Base-by-base conservation (phyloP, 2,113 vertebrate species). In the Rhea americana region DNA sequence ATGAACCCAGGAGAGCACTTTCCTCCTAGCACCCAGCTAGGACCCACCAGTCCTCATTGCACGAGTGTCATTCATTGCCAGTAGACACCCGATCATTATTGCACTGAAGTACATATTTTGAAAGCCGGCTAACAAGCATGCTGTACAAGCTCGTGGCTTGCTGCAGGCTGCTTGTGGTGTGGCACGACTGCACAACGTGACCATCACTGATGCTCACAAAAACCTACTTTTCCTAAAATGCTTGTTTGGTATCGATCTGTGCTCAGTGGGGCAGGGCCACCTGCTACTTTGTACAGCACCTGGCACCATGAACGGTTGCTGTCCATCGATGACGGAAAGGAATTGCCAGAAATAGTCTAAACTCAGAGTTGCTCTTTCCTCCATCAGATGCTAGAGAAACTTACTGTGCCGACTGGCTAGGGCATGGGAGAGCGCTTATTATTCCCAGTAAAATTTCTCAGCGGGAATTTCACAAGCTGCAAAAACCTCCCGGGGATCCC, bases 401-500 rank as follows among this genome's bases (percentile, higher is more conserved):
- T 70, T 85, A 39, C 62, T 71, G 10, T 0, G 0, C 47, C 51
- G 79, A 56, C 43, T 0, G 0, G 5, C 41, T 91, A 0, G 1
- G 50, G 62, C 67, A 77, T 48, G 25, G 37, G 62, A 93, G 30
- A 82, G 83, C 74, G 89, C 61, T 91, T 89, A 18, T 78, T 91
- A 51, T 48, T 91, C 65, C 10, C 51, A 75, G 53, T 48, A 75
- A 68, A 93, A 84, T 82, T 84, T 2, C 5, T 61, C 73, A 47
- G n/a, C 71, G 81, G 81, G 87, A 78, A 89, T 93, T 96, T 84
- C 83, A 45, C 14, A 65, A 65, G 43, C 65, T 37, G 11, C 30
- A 22, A 37, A 62, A 62, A 62, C 30, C 18, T 61, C 35, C 19
- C 21, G n/a, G n/a, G 20, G 22, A 11, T 35, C 59, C 59, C 20